A percentile compares a stretch with the other conserved stretches of the same genome.
phyloP scores from a whole-genome alignment of 1,140 invertebrate species.

The Rhopalosiphum padi region DNA sequence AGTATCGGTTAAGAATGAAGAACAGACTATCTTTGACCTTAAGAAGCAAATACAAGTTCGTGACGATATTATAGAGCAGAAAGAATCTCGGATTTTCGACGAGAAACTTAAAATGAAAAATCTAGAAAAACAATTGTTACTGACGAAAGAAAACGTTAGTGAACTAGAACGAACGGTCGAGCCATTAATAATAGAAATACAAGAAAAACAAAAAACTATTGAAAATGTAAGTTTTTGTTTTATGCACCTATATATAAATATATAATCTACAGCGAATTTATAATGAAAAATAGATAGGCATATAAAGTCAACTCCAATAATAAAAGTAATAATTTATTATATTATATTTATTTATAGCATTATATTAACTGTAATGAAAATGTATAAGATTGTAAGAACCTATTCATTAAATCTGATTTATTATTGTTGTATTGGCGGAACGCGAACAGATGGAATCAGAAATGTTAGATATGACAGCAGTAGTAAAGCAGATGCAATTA shows the following conservation, averaged over 20 bases:
- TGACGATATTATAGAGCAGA: conserved; percentile 81
- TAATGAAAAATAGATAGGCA: too few relatives aligned
- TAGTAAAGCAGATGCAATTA: conserved; percentile 72
- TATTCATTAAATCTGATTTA: background rate
- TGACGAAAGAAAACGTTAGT: conserved; percentile 86
- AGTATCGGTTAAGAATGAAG: conserved; percentile 73
- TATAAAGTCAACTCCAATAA: too few relatives aligned
- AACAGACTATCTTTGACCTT: conserved; percentile 78
- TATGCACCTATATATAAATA: background rate
- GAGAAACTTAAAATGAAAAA: conserved; percentile 85
- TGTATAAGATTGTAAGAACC: too few relatives aligned
- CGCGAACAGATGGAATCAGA: conserved; percentile 69
- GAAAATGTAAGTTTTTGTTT: conserved; percentile 66
- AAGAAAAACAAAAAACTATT: conserved; percentile 80
- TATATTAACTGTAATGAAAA: background rate
- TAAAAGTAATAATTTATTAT: too few relatives aligned
- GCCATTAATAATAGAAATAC: conserved; percentile 80
- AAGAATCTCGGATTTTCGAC: conserved; percentile 84
- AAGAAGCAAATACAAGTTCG: conserved; percentile 80
- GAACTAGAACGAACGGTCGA: conserved; percentile 86
- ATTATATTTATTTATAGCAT: too few relatives aligned
- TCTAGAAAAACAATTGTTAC: conserved; percentile 89
- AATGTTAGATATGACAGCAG: conserved; percentile 74
- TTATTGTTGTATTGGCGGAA: background rate
- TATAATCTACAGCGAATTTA: too few relatives aligned